Base-by-base conservation (phyloP, 2,797 vertebrate species). In the Peromyscus melanophrys region DNA sequence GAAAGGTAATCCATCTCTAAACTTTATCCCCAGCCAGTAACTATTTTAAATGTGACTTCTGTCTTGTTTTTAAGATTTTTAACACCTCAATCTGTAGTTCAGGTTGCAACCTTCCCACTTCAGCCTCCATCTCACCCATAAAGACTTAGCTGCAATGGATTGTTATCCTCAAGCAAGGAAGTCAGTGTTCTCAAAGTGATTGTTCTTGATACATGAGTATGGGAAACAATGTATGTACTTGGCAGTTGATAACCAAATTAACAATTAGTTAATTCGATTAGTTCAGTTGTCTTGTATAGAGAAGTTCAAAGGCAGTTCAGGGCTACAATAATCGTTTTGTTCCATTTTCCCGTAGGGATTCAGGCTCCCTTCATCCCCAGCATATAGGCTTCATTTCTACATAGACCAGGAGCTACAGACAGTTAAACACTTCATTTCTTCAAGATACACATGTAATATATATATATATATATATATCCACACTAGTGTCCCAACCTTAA, bases 341-440 rank as follows among this genome's bases (percentile, higher is more conserved):
- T 85, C 34, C 59, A 88, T 34, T 83, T 43, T 34, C 59, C 43
- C 27, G 73, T 84, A 92, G 37, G 34, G 46, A 90, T 77, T 4
- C 23, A 17, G 10, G 16, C 16, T 87, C 49, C 2, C 9, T 80
- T 7, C 43, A 12, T 2, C 25, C 52, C 21, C 80, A 11, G 46
- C 5, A 71, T 40, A 52, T 7, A 2, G 63, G 73, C 76, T 31
- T 95, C 55, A 40, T 86, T 81, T 71, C 85, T 19, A 82, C 8
- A 90, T 4, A 93, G 52, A 90, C 17, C n/a, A 95, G 90, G 91
- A 95, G 61, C 78, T 49, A 92, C 31, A 81, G 57, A 92, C 31
- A 81, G 65, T 31, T 88, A 52, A 86, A 29, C 52, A 86, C 2
- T 21, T 73, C 31, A 93, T 65, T 93, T 95, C 52, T 93, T 57